Evolutionary conservation across 2,888 invertebrate genomes (phyloP).

Genomic region (Norana najaformis): DNA sequence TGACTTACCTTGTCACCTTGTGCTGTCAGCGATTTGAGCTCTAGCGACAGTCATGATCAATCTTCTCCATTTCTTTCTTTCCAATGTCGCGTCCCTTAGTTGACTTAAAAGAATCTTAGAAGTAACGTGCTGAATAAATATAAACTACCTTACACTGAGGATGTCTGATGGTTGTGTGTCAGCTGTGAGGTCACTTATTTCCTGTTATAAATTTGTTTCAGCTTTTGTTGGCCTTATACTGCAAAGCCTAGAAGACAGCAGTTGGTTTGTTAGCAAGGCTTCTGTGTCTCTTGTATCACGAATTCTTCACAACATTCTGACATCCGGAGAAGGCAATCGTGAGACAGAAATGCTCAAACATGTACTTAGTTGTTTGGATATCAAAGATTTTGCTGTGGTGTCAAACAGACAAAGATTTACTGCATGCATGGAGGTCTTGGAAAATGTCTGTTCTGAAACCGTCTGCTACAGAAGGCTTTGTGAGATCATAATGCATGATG

Average conservation of each 20-base stretch:
- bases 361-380: not conserved
- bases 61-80: too few relatives aligned
- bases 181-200: not conserved
- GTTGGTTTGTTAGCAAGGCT: slow-evolving; percentile 21
- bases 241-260: not conserved
- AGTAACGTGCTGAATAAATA: not conserved
- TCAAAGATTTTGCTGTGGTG: not conserved
- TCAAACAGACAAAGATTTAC: not conserved
- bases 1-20: not conserved
- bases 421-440: not conserved
- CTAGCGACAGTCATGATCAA: too few relatives aligned
- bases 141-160: not conserved
- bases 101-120: too few relatives aligned
- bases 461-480: not conserved
- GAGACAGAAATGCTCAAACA: not conserved
- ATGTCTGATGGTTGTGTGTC: not conserved
- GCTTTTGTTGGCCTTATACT: not conserved
- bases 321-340: not conserved
- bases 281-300: not conserved
- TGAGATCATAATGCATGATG: not conserved
- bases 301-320: not conserved
- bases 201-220: not conserved
- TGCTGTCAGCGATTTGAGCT: too few relatives aligned
- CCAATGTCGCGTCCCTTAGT: too few relatives aligned
- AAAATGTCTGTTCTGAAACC: not conserved